Percentiles rank a stretch among this genome's conserved stretches.
Evolutionary conservation across 2,888 invertebrate species (phyloP).

Genomic region (Hydraecia micacea): DNA sequence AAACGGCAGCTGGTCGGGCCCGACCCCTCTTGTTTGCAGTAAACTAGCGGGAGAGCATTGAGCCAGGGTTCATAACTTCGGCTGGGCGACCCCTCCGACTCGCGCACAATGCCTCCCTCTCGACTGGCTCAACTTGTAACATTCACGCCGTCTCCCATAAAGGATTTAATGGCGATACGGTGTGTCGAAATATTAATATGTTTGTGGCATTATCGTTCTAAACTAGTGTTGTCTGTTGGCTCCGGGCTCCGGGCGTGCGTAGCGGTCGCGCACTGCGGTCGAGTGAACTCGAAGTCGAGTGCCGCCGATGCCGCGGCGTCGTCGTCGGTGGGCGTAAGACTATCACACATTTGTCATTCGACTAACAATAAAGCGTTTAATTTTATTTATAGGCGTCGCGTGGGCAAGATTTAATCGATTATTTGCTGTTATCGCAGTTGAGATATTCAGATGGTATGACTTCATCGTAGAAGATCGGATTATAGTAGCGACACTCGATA

Average conservation of each 20-base stretch:
- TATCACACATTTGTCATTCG: conserved; percentile 85
- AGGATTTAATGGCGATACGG: conserved; percentile 85
- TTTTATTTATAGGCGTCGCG: conserved; percentile 84
- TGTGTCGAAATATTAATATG: conserved; percentile 87
- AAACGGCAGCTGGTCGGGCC: conserved; percentile 82
- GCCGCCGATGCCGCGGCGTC: conserved; percentile 40
- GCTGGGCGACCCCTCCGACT: conserved; percentile 73
- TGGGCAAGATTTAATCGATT: conserved; percentile 81
- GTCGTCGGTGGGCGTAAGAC: conserved; percentile 79
- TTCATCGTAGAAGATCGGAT: conserved; percentile 68
- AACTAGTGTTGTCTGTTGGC: conserved; percentile 78
- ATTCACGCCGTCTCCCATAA: conserved; percentile 78
- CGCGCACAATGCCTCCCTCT: conserved; percentile 76
- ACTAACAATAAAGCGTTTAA: conserved; percentile 87
- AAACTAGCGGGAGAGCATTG: conserved; percentile 75
- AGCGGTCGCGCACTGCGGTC: conserved; percentile 64
- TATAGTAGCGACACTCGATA: conserved; percentile 37
- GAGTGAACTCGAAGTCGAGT: conserved; percentile 50
- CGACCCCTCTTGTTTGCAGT: conserved; percentile 81
- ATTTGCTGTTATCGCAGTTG: conserved; percentile 77
- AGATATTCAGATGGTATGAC: conserved; percentile 74
- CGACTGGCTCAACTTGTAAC: conserved; percentile 76
- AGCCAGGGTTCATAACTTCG: conserved; percentile 74
- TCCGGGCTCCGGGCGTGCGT: conserved; percentile 72
- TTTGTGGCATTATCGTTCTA: conserved; percentile 81